Base-by-base conservation (phyloP, 2,113 vertebrate species). In the Andinoacara biseriatus region DNA sequence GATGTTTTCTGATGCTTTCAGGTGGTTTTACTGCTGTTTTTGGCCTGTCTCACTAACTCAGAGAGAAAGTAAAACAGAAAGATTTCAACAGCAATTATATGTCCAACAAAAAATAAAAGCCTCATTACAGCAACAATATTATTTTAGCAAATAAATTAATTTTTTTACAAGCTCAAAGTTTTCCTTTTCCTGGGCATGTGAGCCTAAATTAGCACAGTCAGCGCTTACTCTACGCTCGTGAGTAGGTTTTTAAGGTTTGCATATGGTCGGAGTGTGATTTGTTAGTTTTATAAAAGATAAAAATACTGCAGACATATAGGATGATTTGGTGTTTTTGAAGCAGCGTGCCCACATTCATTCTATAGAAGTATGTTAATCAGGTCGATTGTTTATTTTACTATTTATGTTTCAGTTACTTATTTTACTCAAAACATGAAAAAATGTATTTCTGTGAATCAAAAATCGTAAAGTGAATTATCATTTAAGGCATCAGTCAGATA, bases 1-100 rank as follows among this genome's bases (percentile, higher is more conserved):
- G 76, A 63, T 20, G 52, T 84, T 82, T 86, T 72, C 35, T 17
- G 5, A 43, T 67, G 24, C 80, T 81, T 80, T 86, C 49, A 75
- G 24, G 33, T 58, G 35, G 33, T 83, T 83, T 78, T 62, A 43
- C 7, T 78, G 56, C 69, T 63, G 31, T 57, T 81, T 74, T 69
- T 86, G 62, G 43, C 77, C 7, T 0, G 5, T 78, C 57, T 72
- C 33, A 58, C 8, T 54, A 2, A 60, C 24, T 43, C 31, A n/a
- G n/a, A 26, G 9, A 69, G 4, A 76, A 78, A 58, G 15, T 13
- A 29, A 65, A 65, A 49, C 18, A 80, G 38, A 60, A 49, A 59
- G 33, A 74, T 35, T 15, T 4, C 33, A 35, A 38, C 49, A 38
- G 10, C 11, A 58, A 65, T 65, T 3, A 63, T 58, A 35, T 74